Evolutionary conservation across 2,797 vertebrate genomes (phyloP), one percentile per base, ranked within the genome.

Genomic region (Sandelia bainsii): DNA sequence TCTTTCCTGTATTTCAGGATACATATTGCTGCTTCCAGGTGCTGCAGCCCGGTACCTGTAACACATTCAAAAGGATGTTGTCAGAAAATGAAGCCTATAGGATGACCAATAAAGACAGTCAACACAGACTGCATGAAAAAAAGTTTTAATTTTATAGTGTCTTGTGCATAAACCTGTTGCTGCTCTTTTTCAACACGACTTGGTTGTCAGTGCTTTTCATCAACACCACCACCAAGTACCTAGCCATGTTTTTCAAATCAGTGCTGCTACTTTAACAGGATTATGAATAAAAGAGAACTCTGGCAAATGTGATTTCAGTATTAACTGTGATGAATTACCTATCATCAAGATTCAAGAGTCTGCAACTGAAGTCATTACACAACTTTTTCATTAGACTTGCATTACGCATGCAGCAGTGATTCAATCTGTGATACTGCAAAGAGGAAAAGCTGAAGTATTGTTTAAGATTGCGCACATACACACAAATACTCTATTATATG

Each of bases 211-310:
- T 27, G 46, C 37, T 58, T 39, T 60, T 80, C 49, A 58, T 78
- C 53, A 57, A 20, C 72, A 44, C 54, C 54, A 17, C 46, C 39
- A 1, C n/a, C 19, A 20, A 23, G 44, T 19, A 20, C 37, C 60
- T 58, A n/a, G 22, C 22, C 53, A 29, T 58, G 68, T 65, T 80
- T 81, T 67, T 64, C 27, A 29, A 46, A 80, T 70, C 56, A 68
- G 0, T 23, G 14, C 59, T 32, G 39, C 5, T 40, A 14, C 29
- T 66, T 54, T 44, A 51, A 19, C 45, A 44, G 50, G 12, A 49
- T 22, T 29, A 49, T 50, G 62, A 62, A 52, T 60, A 49, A 50
- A 46, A 4, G 23, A 61, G 23, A 49, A 50, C 12, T 14, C 39
- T 46, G 3, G 67, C 51, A 25, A 62, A 67, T 5, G 39, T 64